Percentiles rank a stretch among this genome's conserved stretches.
These are phyloP conservation scores for Leptobrachium leishanense DNA, from an alignment of 2,113 vertebrate genomes.

Conservation along the genomic window DNA sequence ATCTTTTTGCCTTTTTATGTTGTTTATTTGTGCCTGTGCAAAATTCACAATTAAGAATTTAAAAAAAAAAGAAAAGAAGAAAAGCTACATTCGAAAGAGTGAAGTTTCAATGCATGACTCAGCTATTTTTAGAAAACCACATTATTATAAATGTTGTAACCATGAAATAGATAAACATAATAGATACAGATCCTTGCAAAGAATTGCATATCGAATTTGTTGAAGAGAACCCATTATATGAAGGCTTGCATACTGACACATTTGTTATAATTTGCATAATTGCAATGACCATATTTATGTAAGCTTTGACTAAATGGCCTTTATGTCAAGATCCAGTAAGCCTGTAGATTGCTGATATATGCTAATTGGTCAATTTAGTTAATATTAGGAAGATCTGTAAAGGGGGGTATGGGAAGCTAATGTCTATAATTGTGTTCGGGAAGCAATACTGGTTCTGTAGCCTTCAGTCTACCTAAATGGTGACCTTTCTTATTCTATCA, in stretches of 20 bases:
- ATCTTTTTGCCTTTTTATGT: no score
- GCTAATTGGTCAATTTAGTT: slow-evolving; percentile 23
- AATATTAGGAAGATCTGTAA: slow-evolving; percentile 24
- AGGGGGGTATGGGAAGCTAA: slow-evolving; percentile 13
- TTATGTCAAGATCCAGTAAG: slow-evolving; percentile 17
- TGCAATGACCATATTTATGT: neutral
- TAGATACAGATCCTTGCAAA: no score
- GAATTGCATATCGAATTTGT: neutral
- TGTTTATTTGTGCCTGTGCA: no score
- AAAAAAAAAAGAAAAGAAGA: no score
- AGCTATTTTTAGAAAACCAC: no score
- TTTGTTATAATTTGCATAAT: slow-evolving; percentile 28
- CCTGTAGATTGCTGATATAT: slow-evolving; percentile 11
- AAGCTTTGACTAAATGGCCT: slow-evolving; percentile 8
- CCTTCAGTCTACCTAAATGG: neutral
- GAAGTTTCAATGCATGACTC: no score
- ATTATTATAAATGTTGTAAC: no score
- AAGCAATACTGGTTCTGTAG: slow-evolving; percentile 19
- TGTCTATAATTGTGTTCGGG: slow-evolving; percentile 23
- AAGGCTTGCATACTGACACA: slow-evolving; percentile 20
- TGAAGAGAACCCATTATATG: neutral
- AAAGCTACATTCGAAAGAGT: no score
- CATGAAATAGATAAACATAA: no score
- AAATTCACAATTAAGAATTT: no score
- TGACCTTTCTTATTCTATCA: neutral